Conservation (phyloP, 1,140 invertebrate species). For the Leptinotarsa texana region DNA sequence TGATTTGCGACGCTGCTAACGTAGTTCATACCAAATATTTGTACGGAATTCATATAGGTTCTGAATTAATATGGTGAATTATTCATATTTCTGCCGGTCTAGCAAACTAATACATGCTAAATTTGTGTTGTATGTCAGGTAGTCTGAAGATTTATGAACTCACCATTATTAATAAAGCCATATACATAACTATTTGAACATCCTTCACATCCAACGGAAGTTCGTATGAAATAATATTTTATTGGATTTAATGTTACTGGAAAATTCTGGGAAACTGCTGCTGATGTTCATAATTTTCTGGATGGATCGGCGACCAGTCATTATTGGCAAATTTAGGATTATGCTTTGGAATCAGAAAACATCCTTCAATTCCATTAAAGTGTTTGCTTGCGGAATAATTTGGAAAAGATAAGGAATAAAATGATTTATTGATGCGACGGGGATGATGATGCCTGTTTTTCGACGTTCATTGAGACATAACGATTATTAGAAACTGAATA, state of each 20-base stretch:
- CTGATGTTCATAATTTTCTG: not conserved
- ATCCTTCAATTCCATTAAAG: too few relatives aligned
- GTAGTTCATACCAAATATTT: not conserved
- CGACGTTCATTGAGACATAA: too few relatives aligned
- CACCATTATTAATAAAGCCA: not conserved
- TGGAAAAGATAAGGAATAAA: too few relatives aligned
- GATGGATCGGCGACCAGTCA: not conserved
- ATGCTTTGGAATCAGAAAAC: too few relatives aligned
- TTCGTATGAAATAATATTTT: not conserved
- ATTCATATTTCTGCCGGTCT: not conserved
- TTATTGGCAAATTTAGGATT: not conserved
- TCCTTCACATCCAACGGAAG: not conserved
- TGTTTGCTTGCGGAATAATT: too few relatives aligned
- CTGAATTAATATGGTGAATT: not conserved
- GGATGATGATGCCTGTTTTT: too few relatives aligned
- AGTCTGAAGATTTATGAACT: not conserved
- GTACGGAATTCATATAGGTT: not conserved
- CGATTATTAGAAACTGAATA: too few relatives aligned
- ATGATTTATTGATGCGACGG: too few relatives aligned
- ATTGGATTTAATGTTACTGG: not conserved
- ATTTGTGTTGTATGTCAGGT: not conserved
- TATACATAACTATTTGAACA: not conserved
- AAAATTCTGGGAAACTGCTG: not conserved
- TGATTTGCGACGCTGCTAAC: too few relatives aligned
- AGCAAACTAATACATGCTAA: not conserved